Percentiles rank a stretch among this genome's conserved stretches.
These are phyloP conservation scores for Probosciger aterrimus DNA, from an alignment of 2,113 vertebrate species.

Conservation along the genomic window DNA sequence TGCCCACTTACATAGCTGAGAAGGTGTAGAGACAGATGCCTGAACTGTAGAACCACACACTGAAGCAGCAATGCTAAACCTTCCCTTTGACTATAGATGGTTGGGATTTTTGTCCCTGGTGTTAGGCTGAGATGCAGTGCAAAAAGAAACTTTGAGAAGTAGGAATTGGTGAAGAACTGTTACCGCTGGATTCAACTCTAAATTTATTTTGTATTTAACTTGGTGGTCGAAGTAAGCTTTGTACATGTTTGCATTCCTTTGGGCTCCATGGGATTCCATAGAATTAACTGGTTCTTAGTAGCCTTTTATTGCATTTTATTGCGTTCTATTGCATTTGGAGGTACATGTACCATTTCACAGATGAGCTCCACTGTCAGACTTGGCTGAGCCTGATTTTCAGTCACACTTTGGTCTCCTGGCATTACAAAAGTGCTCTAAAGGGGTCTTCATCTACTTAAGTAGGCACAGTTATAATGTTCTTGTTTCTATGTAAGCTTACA, in stretches of 20 bases:
- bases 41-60: background rate
- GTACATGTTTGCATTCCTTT: background rate
- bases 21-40: background rate
- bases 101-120: background rate
- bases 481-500: background rate
- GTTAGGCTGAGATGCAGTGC: background rate
- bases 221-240: background rate
- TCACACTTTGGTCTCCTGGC: background rate
- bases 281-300: background rate
- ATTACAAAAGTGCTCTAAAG: background rate
- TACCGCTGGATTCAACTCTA: background rate
- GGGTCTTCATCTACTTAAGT: background rate
- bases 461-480: background rate
- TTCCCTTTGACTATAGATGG: background rate
- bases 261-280: background rate
- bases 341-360: background rate
- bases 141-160: background rate
- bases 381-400: background rate
- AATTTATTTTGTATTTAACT: background rate
- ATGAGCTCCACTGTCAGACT: background rate
- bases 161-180: background rate
- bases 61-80: background rate
- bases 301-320: background rate
- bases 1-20: accelerated
- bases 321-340: background rate